Percentiles rank a stretch among this genome's conserved stretches.
These are phyloP conservation scores for Aurelia aurita complex sp. Pacific DNA, from an alignment of 30 jellyfish, hydroid and myxozoan species.

Conservation along the genomic window DNA sequence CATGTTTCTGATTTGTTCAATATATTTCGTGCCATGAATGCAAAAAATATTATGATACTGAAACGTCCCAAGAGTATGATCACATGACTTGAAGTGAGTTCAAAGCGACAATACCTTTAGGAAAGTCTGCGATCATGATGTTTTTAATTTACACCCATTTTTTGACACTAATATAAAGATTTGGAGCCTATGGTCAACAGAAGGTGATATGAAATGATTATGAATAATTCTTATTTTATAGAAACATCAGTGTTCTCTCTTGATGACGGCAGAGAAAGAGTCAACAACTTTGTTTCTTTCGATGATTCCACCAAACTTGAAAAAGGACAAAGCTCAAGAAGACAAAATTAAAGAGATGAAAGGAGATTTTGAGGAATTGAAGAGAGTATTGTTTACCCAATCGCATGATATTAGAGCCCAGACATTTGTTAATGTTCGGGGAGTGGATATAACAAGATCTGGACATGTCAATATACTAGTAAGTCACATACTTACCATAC, in stretches of 20 bases:
- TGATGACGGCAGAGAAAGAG: slow-evolving; percentile 7
- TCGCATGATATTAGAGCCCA: slow-evolving; percentile 19
- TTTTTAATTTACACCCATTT: too few relatives aligned
- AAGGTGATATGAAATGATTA: too few relatives aligned
- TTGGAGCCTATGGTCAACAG: too few relatives aligned
- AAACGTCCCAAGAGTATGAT: too few relatives aligned
- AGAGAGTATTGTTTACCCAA: slow-evolving; percentile 10
- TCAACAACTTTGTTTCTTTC: slow-evolving; percentile 13
- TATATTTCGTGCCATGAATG: too few relatives aligned
- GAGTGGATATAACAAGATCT: neutral
- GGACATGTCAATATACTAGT: slow-evolving; percentile 39
- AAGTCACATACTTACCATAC: neutral
- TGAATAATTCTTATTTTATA: neutral
- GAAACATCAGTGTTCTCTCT: slow-evolving; percentile 42
- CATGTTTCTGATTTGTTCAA: too few relatives aligned
- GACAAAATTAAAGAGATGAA: neutral
- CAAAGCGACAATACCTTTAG: too few relatives aligned
- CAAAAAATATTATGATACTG: too few relatives aligned
- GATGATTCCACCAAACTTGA: slow-evolving; percentile 15
- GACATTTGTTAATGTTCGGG: slow-evolving; percentile 13
- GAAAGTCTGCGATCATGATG: too few relatives aligned
- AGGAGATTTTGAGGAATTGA: slow-evolving; percentile 25
- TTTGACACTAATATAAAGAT: too few relatives aligned
- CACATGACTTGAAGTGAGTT: too few relatives aligned
- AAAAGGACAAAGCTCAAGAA: slow-evolving; percentile 19